These are phyloP conservation scores for Erethizon dorsatum DNA, from an alignment of 2,797 vertebrate species.

Conservation along the genomic window DNA sequence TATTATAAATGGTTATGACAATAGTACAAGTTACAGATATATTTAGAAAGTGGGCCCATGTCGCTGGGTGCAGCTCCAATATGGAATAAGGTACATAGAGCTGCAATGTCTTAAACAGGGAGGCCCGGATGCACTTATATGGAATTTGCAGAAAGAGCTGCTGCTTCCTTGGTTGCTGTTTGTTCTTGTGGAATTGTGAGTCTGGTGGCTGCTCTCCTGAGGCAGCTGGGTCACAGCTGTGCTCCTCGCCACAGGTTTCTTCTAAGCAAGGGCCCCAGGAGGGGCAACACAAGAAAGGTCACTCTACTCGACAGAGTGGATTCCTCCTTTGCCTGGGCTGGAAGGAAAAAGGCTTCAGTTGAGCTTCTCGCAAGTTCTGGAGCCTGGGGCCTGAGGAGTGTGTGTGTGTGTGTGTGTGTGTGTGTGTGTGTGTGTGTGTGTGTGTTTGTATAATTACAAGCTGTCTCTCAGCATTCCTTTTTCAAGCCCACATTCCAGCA, in stretches of 20 bases:
- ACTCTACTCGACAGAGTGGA: neutral
- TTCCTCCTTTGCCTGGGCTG: conserved; percentile 49
- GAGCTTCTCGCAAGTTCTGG: conserved; percentile 66
- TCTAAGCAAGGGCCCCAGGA: neutral
- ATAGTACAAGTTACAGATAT: neutral
- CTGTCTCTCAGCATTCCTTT: conserved; percentile 81
- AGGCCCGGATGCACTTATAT: fast-evolving
- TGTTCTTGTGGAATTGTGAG: neutral
- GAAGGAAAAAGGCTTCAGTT: conserved; percentile 22
- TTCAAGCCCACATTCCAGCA: conserved; percentile 87
- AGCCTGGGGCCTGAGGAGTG: neutral
- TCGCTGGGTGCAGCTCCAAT: neutral
- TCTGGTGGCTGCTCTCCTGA: conserved; percentile 27
- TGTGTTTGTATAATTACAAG: conserved; percentile 62
- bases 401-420: conserved; percentile 44
- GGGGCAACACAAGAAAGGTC: neutral
- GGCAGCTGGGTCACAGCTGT: conserved; percentile 59
- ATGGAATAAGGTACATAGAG: no score
- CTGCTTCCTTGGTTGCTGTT: neutral
- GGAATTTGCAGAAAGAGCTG: neutral
- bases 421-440: neutral
- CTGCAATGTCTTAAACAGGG: neutral
- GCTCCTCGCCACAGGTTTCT: conserved; percentile 53
- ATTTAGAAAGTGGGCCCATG: neutral
- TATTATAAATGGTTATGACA: neutral